Evolutionary conservation across 2,888 invertebrate genomes (phyloP).

Genomic region (Adelphocoris suturalis): DNA sequence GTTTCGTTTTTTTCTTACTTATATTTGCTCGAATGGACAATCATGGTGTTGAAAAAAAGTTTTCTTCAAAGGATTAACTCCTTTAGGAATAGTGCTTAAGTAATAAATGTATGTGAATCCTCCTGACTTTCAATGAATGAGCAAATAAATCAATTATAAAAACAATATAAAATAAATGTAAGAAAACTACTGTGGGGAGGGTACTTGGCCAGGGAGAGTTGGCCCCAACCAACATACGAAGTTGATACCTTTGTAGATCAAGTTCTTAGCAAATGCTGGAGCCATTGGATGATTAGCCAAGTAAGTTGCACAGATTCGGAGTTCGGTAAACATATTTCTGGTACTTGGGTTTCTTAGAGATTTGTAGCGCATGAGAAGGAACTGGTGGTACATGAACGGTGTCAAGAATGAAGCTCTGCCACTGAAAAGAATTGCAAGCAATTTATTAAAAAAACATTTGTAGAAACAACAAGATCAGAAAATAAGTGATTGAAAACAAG

Average conservation of each 20-base stretch:
- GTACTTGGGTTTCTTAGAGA: slow-evolving; percentile 98
- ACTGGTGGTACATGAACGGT: slow-evolving; percentile 98
- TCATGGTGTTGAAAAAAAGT: neutral
- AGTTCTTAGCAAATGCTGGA: slow-evolving; percentile 57
- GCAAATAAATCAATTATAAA: neutral
- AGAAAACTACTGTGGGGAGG: slow-evolving; percentile 53
- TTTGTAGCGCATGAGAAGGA: slow-evolving; percentile 93
- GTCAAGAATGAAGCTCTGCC: slow-evolving; percentile 94
- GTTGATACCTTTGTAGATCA: slow-evolving; percentile 63
- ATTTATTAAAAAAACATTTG: slow-evolving; percentile 34
- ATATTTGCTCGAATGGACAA: too few species aligned
- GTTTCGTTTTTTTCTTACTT: too few species aligned
- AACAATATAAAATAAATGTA: slow-evolving; percentile 15
- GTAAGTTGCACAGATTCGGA: slow-evolving; percentile 78
- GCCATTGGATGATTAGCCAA: slow-evolving; percentile 56
- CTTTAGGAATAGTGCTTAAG: neutral
- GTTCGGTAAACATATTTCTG: slow-evolving; percentile 93
- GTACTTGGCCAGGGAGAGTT: slow-evolving; percentile 8
- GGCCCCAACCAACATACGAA: slow-evolving; percentile 70
- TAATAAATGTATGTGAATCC: neutral
- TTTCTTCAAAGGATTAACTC: neutral
- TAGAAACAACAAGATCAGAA: too few species aligned
- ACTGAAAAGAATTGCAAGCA: slow-evolving; percentile 81
- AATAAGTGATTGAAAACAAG: too few species aligned
- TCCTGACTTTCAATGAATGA: slow-evolving; percentile 32